Base-by-base conservation (phyloP, 2,888 invertebrate species). In the Netelia fuscicornis region DNA sequence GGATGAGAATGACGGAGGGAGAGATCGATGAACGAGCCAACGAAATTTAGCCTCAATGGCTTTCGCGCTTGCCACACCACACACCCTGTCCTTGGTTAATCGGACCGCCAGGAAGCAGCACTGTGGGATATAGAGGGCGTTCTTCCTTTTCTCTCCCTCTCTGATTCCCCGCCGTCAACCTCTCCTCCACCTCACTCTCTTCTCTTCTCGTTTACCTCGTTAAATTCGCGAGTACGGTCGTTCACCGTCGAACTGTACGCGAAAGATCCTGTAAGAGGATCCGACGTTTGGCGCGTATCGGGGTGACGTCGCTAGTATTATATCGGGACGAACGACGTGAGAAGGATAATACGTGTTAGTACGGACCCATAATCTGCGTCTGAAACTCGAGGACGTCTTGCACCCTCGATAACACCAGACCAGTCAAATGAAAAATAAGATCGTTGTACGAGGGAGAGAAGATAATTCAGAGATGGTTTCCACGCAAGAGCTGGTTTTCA, bases 11-110 rank as follows among this genome's bases (percentile, higher is more conserved):
- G 17, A 64, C 17, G 52, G n/a, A 54, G 20, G 23, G 42, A 58
- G 44, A 58, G 80, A 72, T 80, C 80, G 80, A 80, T 80, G 80
- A 81, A 54, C 67, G 81, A 65, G 60, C 58, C 67, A 58, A 65
- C 74, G 67, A 81, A 74, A 81, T 80, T 80, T 80, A 64, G 74
- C 74, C 67, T 58, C 81, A 74, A 74, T 58, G 81, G 67, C 74
- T 74, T 74, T 67, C 48, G 64, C 65, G 74, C 74, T 58, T 56
- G 44, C 56, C 60, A 65, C 67, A 62, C 37, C 56, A 25, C 60
- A 81, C 72, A 23, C 48, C 58, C 44, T 54, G 11, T 0, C 48
- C 58, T 25, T 23, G 74, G 60, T 81, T 81, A 81, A 81, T 81
- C 72, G 81, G 48, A 74, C 74, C 74, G 37, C 74, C 67, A 74